Evolutionary conservation across 2,888 invertebrate species (phyloP).

Genomic region (Margaritifera margaritifera): DNA sequence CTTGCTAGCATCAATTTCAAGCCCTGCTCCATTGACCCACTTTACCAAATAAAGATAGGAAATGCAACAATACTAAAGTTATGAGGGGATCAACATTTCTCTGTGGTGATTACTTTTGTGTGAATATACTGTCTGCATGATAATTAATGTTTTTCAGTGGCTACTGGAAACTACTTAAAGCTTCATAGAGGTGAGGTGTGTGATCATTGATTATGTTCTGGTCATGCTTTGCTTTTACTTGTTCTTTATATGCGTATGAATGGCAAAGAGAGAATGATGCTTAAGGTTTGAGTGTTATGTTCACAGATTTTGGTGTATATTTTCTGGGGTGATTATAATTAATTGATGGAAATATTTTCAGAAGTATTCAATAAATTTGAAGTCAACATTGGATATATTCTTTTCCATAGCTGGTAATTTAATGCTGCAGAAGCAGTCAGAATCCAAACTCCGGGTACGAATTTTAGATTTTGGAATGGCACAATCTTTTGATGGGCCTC

Average conservation of each 20-base stretch:
- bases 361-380: background rate
- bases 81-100: too few relatives aligned
- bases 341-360: background rate
- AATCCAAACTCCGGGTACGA: constrained; percentile 35
- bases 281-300: background rate
- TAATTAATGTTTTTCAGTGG: too few relatives aligned
- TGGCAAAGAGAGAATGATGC: background rate
- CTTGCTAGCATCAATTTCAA: too few relatives aligned
- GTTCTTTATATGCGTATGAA: background rate
- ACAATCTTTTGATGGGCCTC: constrained; percentile 10
- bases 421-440: constrained; percentile 39
- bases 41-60: too few relatives aligned
- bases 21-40: too few relatives aligned
- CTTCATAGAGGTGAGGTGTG: too few relatives aligned
- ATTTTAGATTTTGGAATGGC: constrained; percentile 57
- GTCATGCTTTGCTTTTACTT: too few relatives aligned
- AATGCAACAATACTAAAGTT: too few relatives aligned
- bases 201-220: too few relatives aligned
- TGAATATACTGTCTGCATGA: too few relatives aligned
- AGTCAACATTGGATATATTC: background rate
- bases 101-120: too few relatives aligned
- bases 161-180: too few relatives aligned
- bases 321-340: background rate
- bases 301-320: background rate
- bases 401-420: constrained; percentile 51